A percentile compares a stretch with the other conserved stretches of the same genome.
These are phyloP conservation scores for Epicauta chinensis DNA, from an alignment of 1,140 invertebrate genomes.

Conservation along the genomic window DNA sequence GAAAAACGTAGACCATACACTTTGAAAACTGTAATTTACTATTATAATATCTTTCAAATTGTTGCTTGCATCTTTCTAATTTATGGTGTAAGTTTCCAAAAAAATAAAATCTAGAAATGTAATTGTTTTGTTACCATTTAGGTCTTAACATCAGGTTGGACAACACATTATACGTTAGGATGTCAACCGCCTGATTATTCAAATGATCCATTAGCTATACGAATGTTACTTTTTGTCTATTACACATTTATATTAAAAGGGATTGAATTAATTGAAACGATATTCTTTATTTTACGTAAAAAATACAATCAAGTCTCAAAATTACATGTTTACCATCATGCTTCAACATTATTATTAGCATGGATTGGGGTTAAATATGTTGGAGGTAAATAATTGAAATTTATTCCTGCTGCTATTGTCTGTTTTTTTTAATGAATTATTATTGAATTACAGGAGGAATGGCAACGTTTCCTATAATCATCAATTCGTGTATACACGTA, in stretches of 20 bases:
- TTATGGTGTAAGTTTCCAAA: constrained; percentile 36
- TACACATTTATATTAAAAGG: constrained; percentile 47
- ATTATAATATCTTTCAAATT: constrained; percentile 57
- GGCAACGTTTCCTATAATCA: constrained; percentile 27
- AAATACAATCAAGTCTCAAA: constrained; percentile 65
- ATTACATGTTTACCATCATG: constrained; percentile 68
- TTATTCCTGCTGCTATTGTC: too few species aligned
- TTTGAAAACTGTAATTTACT: constrained; percentile 49
- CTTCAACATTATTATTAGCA: constrained; percentile 55
- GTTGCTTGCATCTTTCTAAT: constrained; percentile 46
- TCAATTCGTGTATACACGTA: constrained; percentile 37
- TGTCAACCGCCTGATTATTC: constrained; percentile 66
- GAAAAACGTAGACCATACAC: constrained; percentile 51
- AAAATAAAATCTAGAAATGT: too few species aligned
- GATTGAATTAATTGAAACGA: constrained; percentile 45
- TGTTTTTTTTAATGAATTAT: neutral
- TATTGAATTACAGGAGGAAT: constrained; percentile 26
- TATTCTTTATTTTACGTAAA: constrained; percentile 66
- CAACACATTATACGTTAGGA: constrained; percentile 47
- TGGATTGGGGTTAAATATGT: constrained; percentile 65
- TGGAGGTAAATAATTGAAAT: constrained; percentile 48
- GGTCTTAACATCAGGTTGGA: constrained; percentile 24
- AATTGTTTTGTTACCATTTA: neutral
- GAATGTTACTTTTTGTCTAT: constrained; percentile 47
- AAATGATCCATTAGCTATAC: constrained; percentile 49